Evolutionary conservation across 2,113 vertebrate genomes (phyloP).

Genomic region (Hipposideros armiger): DNA sequence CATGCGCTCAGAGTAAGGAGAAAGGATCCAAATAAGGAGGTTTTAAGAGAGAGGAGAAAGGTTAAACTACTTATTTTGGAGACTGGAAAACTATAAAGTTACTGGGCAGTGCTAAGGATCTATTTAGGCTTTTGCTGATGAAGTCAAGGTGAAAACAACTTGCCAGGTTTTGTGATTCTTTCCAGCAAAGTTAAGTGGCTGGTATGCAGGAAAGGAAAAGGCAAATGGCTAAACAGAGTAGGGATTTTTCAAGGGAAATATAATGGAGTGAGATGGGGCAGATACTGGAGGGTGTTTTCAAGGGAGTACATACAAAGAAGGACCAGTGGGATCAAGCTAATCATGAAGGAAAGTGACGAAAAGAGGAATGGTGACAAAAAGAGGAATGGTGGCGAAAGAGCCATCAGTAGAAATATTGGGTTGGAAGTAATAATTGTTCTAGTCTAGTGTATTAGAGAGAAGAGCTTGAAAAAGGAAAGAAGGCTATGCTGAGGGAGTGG

Average conservation of each 20-base stretch:
- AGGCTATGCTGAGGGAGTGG: not conserved
- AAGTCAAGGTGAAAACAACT: conserved; percentile 9
- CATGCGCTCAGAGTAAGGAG: not conserved
- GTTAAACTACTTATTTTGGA: conserved; percentile 13
- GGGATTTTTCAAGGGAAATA: not conserved
- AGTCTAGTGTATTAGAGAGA: not conserved
- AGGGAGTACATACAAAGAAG: not conserved
- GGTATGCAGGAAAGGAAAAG: not conserved
- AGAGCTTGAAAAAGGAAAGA: not conserved
- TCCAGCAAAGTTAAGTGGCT: not conserved
- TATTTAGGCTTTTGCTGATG: conserved; percentile 14
- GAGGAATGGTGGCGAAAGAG: not conserved
- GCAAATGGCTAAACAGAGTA: not conserved
- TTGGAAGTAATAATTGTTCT: not conserved
- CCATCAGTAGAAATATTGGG: not conserved
- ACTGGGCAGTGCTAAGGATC: not conserved
- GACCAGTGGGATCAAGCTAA: not conserved
- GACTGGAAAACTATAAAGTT: not conserved
- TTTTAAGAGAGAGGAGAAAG: not conserved
- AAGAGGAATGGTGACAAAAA: not conserved
- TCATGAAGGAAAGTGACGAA: not conserved
- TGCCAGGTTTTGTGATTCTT: not conserved
- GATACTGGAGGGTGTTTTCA: not conserved
- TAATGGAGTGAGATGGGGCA: not conserved
- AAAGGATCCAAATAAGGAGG: not conserved